A percentile compares a stretch with the other conserved stretches of the same genome.
Conservation (phyloP, 2,113 vertebrate species). For the Saccopteryx leptura region DNA sequence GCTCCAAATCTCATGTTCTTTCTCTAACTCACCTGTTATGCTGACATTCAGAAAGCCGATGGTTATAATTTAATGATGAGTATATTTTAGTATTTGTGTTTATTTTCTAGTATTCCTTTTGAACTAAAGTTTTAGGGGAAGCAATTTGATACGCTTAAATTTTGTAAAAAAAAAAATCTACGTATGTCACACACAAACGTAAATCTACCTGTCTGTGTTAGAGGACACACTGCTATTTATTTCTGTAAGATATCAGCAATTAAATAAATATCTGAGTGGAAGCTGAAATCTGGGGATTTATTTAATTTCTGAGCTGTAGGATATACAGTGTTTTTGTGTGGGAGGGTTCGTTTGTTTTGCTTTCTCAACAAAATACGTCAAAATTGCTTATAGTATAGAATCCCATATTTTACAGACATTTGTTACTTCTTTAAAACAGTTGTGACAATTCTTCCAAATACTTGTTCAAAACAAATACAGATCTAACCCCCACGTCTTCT, state of each 20-base stretch:
- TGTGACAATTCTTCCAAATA: not conserved
- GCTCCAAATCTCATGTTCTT: slow-evolving; percentile 16
- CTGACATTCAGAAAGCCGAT: slow-evolving; percentile 83
- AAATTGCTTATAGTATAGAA: not conserved
- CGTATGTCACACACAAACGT: not conserved
- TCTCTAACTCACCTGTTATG: not conserved
- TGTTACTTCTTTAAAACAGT: slow-evolving; percentile 56
- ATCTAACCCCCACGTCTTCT: not conserved
- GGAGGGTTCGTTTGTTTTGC: not conserved
- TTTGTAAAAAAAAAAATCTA: slow-evolving; percentile 64
- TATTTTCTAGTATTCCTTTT: slow-evolving; percentile 70
- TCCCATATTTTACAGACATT: not conserved
- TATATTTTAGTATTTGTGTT: slow-evolving; percentile 58
- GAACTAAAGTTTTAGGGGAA: slow-evolving; percentile 70
- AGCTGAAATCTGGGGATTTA: slow-evolving; percentile 66
- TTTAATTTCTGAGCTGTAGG: slow-evolving; percentile 63
- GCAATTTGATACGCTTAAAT: slow-evolving; percentile 78
- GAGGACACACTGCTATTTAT: slow-evolving; percentile 75
- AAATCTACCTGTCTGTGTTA: slow-evolving; percentile 57
- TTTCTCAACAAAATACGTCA: slow-evolving; percentile 49
- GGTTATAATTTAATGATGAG: slow-evolving; percentile 70
- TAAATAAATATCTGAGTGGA: slow-evolving; percentile 83
- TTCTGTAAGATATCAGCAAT: slow-evolving; percentile 73
- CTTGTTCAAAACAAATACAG: slow-evolving; percentile 6
- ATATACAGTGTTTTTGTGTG: not conserved